Percentiles rank a stretch among this genome's conserved stretches.
These are phyloP conservation scores for Cistogaster globosa DNA, from an alignment of 2,888 invertebrate species.

Conservation along the genomic window DNA sequence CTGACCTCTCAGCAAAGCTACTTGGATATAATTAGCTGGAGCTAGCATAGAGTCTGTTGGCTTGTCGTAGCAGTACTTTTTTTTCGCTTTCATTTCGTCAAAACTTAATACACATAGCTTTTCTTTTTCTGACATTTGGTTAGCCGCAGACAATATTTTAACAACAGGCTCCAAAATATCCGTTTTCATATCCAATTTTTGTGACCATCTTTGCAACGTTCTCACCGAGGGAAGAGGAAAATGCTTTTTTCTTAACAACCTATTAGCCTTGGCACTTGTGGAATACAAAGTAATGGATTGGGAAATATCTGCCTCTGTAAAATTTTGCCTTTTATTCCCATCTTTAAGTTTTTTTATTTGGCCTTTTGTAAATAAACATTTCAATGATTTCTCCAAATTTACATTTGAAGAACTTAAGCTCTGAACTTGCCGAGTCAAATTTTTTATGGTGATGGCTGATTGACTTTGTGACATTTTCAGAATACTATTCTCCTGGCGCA, in stretches of 20 bases:
- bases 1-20: constrained; percentile 62
- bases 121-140: constrained; percentile 25
- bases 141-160: constrained; percentile 46
- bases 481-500: not conserved
- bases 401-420: constrained; percentile 18
- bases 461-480: constrained; percentile 4
- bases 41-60: constrained; percentile 32
- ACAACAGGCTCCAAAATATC: constrained; percentile 66
- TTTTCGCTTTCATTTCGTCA: constrained; percentile 59
- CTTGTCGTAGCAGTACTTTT: constrained; percentile 59
- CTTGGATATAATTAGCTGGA: constrained; percentile 59
- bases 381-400: constrained; percentile 3
- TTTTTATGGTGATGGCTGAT: not conserved
- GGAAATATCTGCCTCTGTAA: constrained; percentile 59
- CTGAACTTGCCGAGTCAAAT: constrained; percentile 16
- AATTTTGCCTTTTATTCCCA: constrained; percentile 35
- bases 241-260: constrained; percentile 49
- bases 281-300: constrained; percentile 58
- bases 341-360: constrained; percentile 34
- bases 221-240: constrained; percentile 65
- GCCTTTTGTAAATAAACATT: constrained; percentile 7
- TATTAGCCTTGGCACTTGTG: constrained; percentile 64
- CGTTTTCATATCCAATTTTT: constrained; percentile 59
- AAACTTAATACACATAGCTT: constrained; percentile 61
- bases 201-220: constrained; percentile 67